These are phyloP conservation scores for Lucinisca nassula DNA, from an alignment of 2,888 invertebrate species.

Conservation along the genomic window DNA sequence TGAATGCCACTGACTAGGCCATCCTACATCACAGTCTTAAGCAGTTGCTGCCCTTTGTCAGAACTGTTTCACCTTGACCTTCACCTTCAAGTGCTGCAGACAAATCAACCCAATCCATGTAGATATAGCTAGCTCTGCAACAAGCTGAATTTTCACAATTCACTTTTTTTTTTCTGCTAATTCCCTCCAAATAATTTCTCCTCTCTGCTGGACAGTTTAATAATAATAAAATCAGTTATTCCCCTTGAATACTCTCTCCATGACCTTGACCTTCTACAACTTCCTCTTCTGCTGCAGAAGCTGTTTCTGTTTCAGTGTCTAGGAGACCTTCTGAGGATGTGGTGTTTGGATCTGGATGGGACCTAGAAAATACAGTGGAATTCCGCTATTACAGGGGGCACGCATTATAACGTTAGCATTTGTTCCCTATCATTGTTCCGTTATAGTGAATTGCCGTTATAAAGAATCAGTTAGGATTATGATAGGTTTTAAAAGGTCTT, in stretches of 20 bases:
- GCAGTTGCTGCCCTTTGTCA: not conserved
- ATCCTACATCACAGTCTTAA: too few species aligned
- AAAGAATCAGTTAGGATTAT: too few species aligned
- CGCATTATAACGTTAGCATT: too few species aligned
- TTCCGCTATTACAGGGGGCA: too few species aligned
- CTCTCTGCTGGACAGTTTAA: not conserved
- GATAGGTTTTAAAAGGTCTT: too few species aligned
- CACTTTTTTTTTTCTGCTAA: not conserved
- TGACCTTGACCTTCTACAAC: not conserved
- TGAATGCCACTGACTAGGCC: too few species aligned
- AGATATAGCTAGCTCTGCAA: not conserved
- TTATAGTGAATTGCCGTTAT: too few species aligned
- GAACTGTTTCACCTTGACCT: not conserved
- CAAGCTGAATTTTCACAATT: not conserved
- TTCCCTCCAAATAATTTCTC: not conserved
- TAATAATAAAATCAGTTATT: not conserved
- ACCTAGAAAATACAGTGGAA: conserved; percentile 58
- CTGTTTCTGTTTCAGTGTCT: conserved; percentile 17
- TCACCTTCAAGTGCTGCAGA: not conserved
- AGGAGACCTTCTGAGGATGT: conserved; percentile 45
- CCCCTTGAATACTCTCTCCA: not conserved
- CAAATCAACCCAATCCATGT: not conserved
- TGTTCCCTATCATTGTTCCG: too few species aligned
- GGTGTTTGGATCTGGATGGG: conserved; percentile 68
- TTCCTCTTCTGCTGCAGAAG: not conserved